Evolutionary conservation across 2,797 vertebrate species (phyloP).

Genomic region (Helarctos malayanus): DNA sequence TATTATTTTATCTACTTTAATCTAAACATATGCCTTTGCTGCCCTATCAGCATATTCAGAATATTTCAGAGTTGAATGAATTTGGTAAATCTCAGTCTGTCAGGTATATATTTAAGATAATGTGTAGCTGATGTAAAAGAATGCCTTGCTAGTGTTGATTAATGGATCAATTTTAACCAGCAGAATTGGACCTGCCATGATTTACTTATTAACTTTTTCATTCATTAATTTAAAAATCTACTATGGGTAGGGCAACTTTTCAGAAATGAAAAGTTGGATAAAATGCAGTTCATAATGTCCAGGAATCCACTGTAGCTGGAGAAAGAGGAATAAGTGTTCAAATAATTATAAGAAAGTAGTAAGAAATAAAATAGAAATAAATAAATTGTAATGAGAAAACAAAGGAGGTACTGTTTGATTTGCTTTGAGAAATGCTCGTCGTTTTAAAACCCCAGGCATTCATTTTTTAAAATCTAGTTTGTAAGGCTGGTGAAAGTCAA

Average conservation of each 20-base stretch:
- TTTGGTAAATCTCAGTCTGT: not conserved
- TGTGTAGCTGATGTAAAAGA: not conserved
- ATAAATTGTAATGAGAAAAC: not conserved
- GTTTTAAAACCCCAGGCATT: constrained; percentile 7
- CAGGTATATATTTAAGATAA: not conserved
- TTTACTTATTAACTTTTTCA: not conserved
- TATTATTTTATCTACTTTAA: not conserved
- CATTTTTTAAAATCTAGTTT: not conserved
- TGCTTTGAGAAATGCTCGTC: not conserved
- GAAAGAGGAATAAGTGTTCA: not conserved
- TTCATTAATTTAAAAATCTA: not conserved
- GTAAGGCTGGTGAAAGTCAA: not conserved
- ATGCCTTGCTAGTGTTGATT: not conserved
- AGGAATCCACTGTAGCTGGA: not conserved
- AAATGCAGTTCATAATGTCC: not conserved
- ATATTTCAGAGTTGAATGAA: not conserved
- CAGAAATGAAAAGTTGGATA: not conserved
- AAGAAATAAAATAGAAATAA: constrained; percentile 32
- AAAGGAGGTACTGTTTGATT: not conserved
- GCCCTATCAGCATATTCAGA: not conserved
- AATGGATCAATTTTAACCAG: not conserved
- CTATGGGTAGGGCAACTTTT: not conserved
- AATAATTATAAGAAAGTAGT: not conserved
- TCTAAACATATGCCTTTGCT: not conserved
- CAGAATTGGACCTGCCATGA: not conserved